These are phyloP conservation scores for Amphiduros pacificus DNA, from an alignment of 2,888 invertebrate genomes.

Conservation along the genomic window DNA sequence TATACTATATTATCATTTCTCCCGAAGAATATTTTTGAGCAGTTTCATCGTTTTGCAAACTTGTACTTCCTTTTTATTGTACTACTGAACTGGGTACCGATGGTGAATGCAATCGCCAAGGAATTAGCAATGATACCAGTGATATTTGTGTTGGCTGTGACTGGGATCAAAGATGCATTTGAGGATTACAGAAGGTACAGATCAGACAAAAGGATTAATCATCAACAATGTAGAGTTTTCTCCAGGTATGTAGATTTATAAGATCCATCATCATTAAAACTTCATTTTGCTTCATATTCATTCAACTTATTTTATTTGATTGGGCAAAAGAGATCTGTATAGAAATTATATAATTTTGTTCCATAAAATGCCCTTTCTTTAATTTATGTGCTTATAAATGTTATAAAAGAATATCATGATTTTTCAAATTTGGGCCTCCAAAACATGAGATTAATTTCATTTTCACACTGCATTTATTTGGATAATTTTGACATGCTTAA, in stretches of 20 bases:
- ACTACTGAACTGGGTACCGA: slow-evolving; percentile 92
- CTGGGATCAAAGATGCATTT: slow-evolving; percentile 91
- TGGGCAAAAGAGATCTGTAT: too few species aligned
- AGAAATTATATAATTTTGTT: too few species aligned
- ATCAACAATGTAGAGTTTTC: slow-evolving; percentile 87
- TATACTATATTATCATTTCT: slow-evolving; percentile 91
- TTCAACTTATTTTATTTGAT: too few species aligned
- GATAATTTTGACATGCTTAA: too few species aligned
- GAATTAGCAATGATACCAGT: slow-evolving; percentile 95
- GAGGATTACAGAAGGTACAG: slow-evolving; percentile 87
- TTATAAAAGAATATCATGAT: too few species aligned
- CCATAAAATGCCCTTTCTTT: too few species aligned
- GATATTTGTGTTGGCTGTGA: slow-evolving; percentile 89
- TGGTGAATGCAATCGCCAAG: slow-evolving; percentile 84
- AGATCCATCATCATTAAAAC: too few species aligned
- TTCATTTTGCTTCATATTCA: too few species aligned
- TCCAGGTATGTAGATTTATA: slow-evolving; percentile 71
- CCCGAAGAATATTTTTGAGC: slow-evolving; percentile 94
- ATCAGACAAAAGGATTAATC: slow-evolving; percentile 92
- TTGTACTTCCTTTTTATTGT: slow-evolving; percentile 97
- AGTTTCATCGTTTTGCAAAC: slow-evolving; percentile 96
- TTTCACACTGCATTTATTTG: too few species aligned
- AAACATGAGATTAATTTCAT: too few species aligned
- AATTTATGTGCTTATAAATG: too few species aligned
- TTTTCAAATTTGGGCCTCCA: too few species aligned